These are phyloP conservation scores for Gymnocephalus cernua DNA, from an alignment of 2,113 vertebrate genomes.

Conservation along the genomic window DNA sequence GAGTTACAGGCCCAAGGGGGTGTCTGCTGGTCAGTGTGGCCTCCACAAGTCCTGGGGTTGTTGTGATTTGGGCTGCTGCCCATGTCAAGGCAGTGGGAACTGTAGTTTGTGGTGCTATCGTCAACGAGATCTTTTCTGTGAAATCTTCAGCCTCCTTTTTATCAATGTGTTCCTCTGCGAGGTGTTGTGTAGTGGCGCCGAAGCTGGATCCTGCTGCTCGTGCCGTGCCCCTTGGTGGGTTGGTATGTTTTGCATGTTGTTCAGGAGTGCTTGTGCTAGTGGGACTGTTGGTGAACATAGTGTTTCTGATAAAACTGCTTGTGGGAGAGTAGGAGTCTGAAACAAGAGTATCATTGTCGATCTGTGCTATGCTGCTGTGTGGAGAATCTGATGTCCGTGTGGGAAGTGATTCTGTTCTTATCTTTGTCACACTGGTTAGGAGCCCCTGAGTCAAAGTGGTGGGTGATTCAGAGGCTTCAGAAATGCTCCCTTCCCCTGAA, in stretches of 20 bases:
- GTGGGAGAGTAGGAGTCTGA: slow-evolving; percentile 58
- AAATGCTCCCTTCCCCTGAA: slow-evolving; percentile 64
- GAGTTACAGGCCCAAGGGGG: not conserved
- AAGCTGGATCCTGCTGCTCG: slow-evolving; percentile 19
- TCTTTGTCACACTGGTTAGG: slow-evolving; percentile 50
- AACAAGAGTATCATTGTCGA: slow-evolving; percentile 62
- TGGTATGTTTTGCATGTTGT: slow-evolving; percentile 54
- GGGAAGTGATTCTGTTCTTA: slow-evolving; percentile 59
- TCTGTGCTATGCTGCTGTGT: slow-evolving; percentile 51
- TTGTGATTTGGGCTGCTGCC: slow-evolving; percentile 48
- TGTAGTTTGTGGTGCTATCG: slow-evolving; percentile 59
- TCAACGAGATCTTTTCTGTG: slow-evolving; percentile 30
- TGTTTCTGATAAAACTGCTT: slow-evolving; percentile 50
- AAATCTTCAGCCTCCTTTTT: slow-evolving; percentile 7
- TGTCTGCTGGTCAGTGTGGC: slow-evolving; percentile 36
- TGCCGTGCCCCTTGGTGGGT: slow-evolving; percentile 37
- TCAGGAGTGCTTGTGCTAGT: slow-evolving; percentile 43
- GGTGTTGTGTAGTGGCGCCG: slow-evolving; percentile 38
- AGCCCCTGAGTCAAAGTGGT: slow-evolving; percentile 46
- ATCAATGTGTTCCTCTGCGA: slow-evolving; percentile 41
- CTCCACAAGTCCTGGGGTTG: slow-evolving; percentile 38
- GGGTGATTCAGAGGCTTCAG: slow-evolving; percentile 49
- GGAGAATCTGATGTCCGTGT: slow-evolving; percentile 65
- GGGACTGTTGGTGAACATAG: slow-evolving; percentile 57
- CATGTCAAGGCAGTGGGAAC: slow-evolving; percentile 59